A percentile compares a stretch with the other conserved stretches of the same genome.
phyloP scores from a whole-genome alignment of 2,797 vertebrate genomes.

The Hoplostethus mediterraneus region DNA sequence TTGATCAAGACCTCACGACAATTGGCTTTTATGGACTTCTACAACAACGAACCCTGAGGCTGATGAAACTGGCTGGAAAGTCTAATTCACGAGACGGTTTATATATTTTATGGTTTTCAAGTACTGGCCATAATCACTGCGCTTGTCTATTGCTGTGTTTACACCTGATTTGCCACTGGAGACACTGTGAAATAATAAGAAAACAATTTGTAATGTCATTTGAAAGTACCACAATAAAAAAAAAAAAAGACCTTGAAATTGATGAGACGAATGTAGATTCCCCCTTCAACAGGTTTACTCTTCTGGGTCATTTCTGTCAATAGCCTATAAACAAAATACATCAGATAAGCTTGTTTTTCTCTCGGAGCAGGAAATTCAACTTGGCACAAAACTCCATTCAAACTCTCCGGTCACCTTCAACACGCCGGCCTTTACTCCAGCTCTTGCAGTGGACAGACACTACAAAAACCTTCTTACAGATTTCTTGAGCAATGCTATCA shows the following conservation, averaged over 20 bases:
- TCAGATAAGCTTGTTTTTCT: conserved; percentile 40
- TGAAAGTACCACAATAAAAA: conserved; percentile 84
- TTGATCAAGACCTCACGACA: not conserved
- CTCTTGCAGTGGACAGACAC: conserved; percentile 3
- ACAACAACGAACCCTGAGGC: not conserved
- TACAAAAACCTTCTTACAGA: conserved; percentile 1
- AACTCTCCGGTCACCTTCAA: conserved; percentile 70
- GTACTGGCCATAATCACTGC: no score
- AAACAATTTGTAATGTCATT: conserved; percentile 26
- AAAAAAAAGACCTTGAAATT: conserved; percentile 83
- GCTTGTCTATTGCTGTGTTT: not conserved
- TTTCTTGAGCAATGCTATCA: not conserved
- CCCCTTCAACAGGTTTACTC: not conserved
- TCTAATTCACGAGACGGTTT: conserved; percentile 1
- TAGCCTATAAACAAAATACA: conserved; percentile 29
- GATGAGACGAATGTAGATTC: conserved; percentile 21
- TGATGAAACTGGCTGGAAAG: not conserved
- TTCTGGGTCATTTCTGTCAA: conserved; percentile 44
- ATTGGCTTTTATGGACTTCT: not conserved
- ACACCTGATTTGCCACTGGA: not conserved
- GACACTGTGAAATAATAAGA: not conserved
- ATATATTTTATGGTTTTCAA: not conserved
- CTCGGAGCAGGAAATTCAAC: conserved; percentile 64
- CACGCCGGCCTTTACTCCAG: conserved; percentile 9
- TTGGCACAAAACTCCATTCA: conserved; percentile 55